phyloP scores from a whole-genome alignment of 2,888 invertebrate species.

The Drosophila stalkeri region DNA sequence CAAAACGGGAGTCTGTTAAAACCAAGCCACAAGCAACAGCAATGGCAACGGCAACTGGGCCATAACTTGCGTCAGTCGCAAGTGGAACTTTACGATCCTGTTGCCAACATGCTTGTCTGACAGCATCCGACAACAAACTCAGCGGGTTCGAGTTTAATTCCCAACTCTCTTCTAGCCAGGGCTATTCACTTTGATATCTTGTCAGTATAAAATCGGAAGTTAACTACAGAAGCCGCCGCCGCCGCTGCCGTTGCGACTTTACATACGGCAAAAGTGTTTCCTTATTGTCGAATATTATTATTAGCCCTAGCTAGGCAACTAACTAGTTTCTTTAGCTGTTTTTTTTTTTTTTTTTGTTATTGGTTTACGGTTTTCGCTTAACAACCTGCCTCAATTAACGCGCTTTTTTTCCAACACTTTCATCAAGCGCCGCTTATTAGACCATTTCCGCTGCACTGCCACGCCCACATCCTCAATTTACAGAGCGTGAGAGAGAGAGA shows the following conservation, averaged over 20 bases:
- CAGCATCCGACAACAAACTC: slow-evolving; percentile 69
- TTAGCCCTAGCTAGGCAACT: not conserved
- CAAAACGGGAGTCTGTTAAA: slow-evolving; percentile 35
- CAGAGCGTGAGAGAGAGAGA: not conserved
- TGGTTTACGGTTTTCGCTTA: slow-evolving; percentile 16
- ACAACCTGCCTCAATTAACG: slow-evolving; percentile 54
- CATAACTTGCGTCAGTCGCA: slow-evolving; percentile 56
- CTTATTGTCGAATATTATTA: slow-evolving; percentile 25
- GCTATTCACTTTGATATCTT: slow-evolving; percentile 22
- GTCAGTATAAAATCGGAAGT: slow-evolving; percentile 30
- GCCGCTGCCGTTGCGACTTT: not conserved
- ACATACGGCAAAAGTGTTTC: slow-evolving; percentile 10
- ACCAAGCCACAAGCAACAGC: slow-evolving; percentile 3
- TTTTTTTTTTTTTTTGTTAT: too few relatives aligned
- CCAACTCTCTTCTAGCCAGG: slow-evolving; percentile 11
- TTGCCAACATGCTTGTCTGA: slow-evolving; percentile 52
- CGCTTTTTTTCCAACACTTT: slow-evolving; percentile 57
- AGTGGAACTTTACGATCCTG: slow-evolving; percentile 57
- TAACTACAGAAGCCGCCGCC: slow-evolving; percentile 28
- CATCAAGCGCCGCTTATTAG: slow-evolving; percentile 76
- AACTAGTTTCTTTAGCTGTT: slow-evolving; percentile 29
- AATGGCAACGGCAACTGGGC: slow-evolving; percentile 17
- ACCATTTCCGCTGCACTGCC: slow-evolving; percentile 65
- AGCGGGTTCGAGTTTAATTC: slow-evolving; percentile 38
- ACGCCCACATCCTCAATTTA: slow-evolving; percentile 75